phyloP scores from a whole-genome alignment of 2,888 invertebrate species.

The Euplexia lucipara region DNA sequence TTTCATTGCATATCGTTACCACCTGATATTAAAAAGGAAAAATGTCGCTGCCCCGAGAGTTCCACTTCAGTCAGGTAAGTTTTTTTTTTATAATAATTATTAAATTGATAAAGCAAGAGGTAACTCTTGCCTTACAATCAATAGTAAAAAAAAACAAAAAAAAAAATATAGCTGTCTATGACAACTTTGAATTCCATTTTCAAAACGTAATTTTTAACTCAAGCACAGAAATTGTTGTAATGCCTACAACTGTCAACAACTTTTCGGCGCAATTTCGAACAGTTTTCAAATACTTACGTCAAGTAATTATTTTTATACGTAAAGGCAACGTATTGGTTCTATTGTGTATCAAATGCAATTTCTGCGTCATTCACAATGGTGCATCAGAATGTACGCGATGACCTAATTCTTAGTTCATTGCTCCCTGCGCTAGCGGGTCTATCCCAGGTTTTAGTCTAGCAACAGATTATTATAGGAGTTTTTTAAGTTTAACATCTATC shows the following conservation, averaged over 20 bases:
- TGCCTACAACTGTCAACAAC: slow-evolving; percentile 4
- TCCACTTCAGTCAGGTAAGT: slow-evolving; percentile 91
- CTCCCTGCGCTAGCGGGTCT: slow-evolving; percentile 18
- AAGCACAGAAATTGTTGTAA: neutral
- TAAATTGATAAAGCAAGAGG: no score
- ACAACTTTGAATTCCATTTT: no score
- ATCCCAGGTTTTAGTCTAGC: neutral
- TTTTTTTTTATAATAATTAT: neutral
- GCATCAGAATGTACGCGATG: slow-evolving; percentile 23
- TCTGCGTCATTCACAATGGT: slow-evolving; percentile 26
- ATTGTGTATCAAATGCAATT: slow-evolving; percentile 2
- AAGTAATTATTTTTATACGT: no score
- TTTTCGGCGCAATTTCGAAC: neutral
- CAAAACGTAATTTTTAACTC: neutral
- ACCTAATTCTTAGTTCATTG: slow-evolving; percentile 50
- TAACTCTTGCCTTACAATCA: no score
- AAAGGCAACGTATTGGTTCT: neutral
- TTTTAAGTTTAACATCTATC: neutral
- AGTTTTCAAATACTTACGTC: no score
- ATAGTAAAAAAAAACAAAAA: neutral
- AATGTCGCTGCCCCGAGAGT: slow-evolving; percentile 92
- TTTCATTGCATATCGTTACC: slow-evolving; percentile 80
- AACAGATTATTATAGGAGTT: neutral
- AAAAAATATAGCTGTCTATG: no score
- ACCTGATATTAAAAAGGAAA: slow-evolving; percentile 80